phyloP scores from a whole-genome alignment of 2,888 invertebrate genomes.

The Stenotaenia linearis region DNA sequence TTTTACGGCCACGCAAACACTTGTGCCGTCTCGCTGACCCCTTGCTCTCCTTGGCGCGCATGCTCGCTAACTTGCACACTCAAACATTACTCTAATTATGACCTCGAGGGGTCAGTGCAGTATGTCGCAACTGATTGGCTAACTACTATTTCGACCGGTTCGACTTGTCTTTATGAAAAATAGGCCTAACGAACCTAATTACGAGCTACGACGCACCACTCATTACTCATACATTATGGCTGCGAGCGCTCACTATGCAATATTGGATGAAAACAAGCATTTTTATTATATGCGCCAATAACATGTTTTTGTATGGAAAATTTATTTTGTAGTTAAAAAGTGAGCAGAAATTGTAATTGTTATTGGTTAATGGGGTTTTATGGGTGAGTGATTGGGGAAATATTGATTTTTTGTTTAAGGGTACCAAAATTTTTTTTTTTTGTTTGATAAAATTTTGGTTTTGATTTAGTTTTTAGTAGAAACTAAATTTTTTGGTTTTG shows the following conservation, averaged over 20 bases:
- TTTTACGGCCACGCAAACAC: slow-evolving; percentile 24
- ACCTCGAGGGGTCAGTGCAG: neutral
- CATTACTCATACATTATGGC: neutral
- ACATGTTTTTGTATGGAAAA: too few species aligned
- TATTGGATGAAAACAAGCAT: neutral
- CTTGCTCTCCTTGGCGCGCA: neutral
- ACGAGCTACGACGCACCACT: neutral
- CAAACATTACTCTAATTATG: slow-evolving; percentile 23
- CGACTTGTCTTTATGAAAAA: neutral
- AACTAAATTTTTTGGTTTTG: too few species aligned
- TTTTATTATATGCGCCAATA: too few species aligned
- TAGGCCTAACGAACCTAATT: slow-evolving; percentile 12
- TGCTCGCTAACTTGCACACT: neutral
- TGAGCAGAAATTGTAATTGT: too few species aligned
- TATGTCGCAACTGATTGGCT: neutral
- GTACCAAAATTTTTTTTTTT: too few species aligned
- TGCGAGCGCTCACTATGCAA: neutral
- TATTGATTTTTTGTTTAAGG: too few species aligned
- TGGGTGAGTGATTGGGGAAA: too few species aligned
- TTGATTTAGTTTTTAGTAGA: too few species aligned
- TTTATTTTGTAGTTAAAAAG: too few species aligned
- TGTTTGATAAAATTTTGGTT: too few species aligned
- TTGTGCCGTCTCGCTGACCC: neutral
- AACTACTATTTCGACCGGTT: neutral
- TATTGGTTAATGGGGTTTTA: too few species aligned